Evolutionary conservation across 1,140 invertebrate species (phyloP).

Genomic region (Phthorimaea operculella): DNA sequence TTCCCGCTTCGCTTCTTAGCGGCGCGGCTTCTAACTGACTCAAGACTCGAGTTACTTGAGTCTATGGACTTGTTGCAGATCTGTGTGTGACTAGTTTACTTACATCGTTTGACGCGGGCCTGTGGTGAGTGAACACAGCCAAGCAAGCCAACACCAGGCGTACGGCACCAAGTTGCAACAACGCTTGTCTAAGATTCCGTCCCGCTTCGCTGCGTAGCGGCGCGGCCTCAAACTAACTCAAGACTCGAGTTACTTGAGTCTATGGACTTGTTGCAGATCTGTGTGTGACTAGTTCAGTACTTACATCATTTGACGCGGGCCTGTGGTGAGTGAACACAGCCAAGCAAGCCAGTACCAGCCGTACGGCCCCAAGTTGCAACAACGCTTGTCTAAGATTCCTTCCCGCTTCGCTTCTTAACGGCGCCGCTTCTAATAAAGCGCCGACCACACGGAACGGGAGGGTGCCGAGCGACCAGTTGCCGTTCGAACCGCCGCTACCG

Average conservation of each 20-base stretch:
- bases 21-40: conserved; percentile 84
- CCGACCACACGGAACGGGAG: conserved; percentile 89
- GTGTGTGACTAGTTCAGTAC: too few relatives aligned
- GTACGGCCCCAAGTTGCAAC: conserved; percentile 84
- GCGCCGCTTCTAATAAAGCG: conserved; percentile 81
- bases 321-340: conserved; percentile 90
- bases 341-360: conserved; percentile 86
- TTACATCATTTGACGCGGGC: conserved; percentile 51
- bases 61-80: too few relatives aligned
- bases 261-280: too few relatives aligned
- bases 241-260: too few relatives aligned
- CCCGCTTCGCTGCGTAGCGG: conserved; percentile 86
- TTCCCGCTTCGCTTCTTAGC: conserved; percentile 83
- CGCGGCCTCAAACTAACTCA: too few relatives aligned
- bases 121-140: conserved; percentile 89
- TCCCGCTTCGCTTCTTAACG: conserved; percentile 85
- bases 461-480: conserved; percentile 83
- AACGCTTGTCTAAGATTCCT: conserved; percentile 80
- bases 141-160: conserved; percentile 87
- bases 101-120: conserved; percentile 55
- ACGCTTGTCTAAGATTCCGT: conserved; percentile 77
- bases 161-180: conserved; percentile 85
- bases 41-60: too few relatives aligned
- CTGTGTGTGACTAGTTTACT: too few relatives aligned
- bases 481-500: conserved; percentile 33